Evolutionary conservation across 2,797 vertebrate genomes (phyloP).

Genomic region (Sternotherus odoratus): DNA sequence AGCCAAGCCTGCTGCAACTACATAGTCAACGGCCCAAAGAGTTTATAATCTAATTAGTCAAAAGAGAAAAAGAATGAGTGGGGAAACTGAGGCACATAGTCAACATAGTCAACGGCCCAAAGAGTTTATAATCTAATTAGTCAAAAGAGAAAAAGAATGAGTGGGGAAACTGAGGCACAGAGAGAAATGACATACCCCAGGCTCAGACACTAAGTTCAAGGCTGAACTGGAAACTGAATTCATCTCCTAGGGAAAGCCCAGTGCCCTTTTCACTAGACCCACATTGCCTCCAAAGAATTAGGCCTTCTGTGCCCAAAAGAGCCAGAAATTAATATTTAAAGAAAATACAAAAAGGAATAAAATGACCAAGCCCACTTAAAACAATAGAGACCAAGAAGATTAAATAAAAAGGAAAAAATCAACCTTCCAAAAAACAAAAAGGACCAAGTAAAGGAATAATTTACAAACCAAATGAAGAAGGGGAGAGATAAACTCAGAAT

Average conservation of each 20-base stretch:
- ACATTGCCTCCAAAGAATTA: not conserved
- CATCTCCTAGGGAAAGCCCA: not conserved
- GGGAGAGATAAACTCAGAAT: slow-evolving; percentile 66
- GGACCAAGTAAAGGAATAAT: slow-evolving; percentile 60
- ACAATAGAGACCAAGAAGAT: slow-evolving; percentile 47
- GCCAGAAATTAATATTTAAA: slow-evolving; percentile 37
- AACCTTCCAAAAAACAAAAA: slow-evolving; percentile 49
- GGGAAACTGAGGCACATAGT: not conserved
- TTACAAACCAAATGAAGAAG: slow-evolving; percentile 74
- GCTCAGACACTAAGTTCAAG: not conserved
- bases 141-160: not conserved
- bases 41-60: not conserved
- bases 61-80: not conserved
- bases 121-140: not conserved
- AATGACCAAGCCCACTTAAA: slow-evolving; percentile 24
- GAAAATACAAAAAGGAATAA: slow-evolving; percentile 29
- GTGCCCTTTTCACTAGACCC: not conserved
- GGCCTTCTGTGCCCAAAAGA: not conserved
- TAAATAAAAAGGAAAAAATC: slow-evolving; percentile 67
- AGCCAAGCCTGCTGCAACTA: not conserved
- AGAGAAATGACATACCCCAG: not conserved
- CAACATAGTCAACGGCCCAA: not conserved
- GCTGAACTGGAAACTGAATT: not conserved
- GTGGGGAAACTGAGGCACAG: not conserved
- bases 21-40: not conserved